phyloP scores from a whole-genome alignment of 64 coral and sea anemone species.

The Platygyra sinensis region DNA sequence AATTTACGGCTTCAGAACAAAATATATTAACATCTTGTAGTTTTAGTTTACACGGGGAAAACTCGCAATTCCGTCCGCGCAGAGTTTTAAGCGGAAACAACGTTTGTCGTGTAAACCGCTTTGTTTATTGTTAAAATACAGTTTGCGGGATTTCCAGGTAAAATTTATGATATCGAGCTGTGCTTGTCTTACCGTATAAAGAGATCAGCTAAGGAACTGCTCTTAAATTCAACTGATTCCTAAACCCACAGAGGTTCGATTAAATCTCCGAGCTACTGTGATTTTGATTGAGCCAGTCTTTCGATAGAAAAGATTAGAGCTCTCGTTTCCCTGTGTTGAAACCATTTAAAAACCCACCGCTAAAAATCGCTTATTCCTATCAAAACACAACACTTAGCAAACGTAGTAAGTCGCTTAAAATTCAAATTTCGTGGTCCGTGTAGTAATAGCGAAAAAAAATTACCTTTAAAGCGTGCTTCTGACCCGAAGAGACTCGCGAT shows the following conservation, averaged over 20 bases:
- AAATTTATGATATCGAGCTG: neutral
- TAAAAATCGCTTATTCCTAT: neutral
- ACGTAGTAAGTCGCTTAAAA: neutral
- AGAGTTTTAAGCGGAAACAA: too few relatives aligned
- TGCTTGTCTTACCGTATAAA: neutral
- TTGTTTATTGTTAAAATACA: conserved; percentile 15
- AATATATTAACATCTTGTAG: too few relatives aligned
- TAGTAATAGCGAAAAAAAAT: neutral
- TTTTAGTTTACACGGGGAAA: too few relatives aligned
- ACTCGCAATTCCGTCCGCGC: too few relatives aligned
- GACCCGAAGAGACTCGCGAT: neutral
- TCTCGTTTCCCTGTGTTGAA: neutral
- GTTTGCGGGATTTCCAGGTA: neutral
- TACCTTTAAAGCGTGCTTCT: neutral
- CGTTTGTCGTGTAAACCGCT: neutral
- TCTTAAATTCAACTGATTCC: neutral
- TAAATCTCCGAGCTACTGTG: neutral
- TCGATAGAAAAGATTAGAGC: neutral
- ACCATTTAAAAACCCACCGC: conserved; percentile 7
- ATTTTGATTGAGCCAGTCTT: neutral
- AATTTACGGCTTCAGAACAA: too few relatives aligned
- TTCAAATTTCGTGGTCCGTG: neutral
- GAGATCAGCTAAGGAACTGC: neutral
- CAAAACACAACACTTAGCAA: conserved; percentile 13
- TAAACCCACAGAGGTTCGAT: neutral